Percentiles rank a stretch among this genome's conserved stretches.
Conservation (phyloP, 2,888 invertebrate species). For the Ganaspis brasiliensis region DNA sequence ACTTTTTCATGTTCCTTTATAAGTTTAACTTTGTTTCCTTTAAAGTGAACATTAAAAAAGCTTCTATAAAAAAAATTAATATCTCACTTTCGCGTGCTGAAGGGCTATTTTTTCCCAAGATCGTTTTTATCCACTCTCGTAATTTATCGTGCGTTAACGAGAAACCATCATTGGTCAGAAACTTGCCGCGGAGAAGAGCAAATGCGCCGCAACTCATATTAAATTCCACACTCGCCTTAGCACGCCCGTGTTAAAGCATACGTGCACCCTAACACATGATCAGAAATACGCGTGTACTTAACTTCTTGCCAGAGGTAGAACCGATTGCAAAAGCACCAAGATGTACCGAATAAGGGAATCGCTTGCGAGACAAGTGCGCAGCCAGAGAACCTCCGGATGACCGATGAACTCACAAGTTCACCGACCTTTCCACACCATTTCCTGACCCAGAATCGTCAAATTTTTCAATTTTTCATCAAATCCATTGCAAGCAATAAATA, state of each 20-base stretch:
- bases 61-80: conserved; percentile 2
- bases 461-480: neutral
- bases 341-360: conserved; percentile 77
- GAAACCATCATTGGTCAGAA: conserved; percentile 43
- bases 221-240: conserved; percentile 57
- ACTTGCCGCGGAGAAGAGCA: conserved; percentile 37
- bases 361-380: conserved; percentile 75
- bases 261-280: conserved; percentile 54
- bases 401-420: conserved; percentile 74
- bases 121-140: conserved; percentile 31
- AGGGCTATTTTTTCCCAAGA: conserved; percentile 12
- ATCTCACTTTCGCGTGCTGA: conserved; percentile 34
- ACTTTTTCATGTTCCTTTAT: too few relatives aligned
- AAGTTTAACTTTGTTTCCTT: too few relatives aligned
- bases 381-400: conserved; percentile 70
- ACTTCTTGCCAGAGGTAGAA: conserved; percentile 52
- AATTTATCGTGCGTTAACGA: conserved; percentile 46
- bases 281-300: conserved; percentile 38
- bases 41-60: too few relatives aligned
- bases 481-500: conserved; percentile 46
- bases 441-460: neutral
- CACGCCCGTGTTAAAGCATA: conserved; percentile 48
- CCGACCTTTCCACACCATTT: conserved; percentile 61
- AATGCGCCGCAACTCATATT: conserved; percentile 52
- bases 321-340: conserved; percentile 57